phyloP scores from a whole-genome alignment of 1,140 invertebrate genomes.

The Aporrectodea caliginosa region DNA sequence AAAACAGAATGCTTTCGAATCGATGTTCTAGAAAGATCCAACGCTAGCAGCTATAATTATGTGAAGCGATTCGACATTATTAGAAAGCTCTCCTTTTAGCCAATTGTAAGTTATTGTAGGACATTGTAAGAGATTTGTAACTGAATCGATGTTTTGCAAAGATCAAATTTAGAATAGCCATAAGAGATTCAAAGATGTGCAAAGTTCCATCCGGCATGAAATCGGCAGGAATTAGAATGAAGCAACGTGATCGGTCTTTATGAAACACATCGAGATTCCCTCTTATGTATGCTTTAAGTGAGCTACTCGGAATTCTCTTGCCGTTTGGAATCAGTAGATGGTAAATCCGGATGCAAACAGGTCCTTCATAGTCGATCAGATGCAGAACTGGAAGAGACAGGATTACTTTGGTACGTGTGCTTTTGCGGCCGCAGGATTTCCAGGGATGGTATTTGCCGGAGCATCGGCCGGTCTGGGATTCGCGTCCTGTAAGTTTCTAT shows the following conservation, averaged over 20 bases:
- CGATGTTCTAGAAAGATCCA: too few relatives aligned
- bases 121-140: too few relatives aligned
- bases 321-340: too few relatives aligned
- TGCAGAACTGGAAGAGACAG: conserved; percentile 1
- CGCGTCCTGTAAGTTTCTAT: not conserved
- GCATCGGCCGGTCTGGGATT: not conserved
- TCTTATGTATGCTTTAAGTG: not conserved
- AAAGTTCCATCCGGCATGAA: not conserved
- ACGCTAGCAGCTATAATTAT: too few relatives aligned
- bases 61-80: too few relatives aligned
- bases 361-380: not conserved
- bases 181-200: not conserved
- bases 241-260: not conserved
- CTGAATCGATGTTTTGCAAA: too few relatives aligned
- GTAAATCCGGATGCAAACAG: too few relatives aligned
- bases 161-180: too few relatives aligned
- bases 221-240: not conserved
- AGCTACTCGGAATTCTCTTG: not conserved
- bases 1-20: too few relatives aligned
- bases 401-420: not conserved
- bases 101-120: too few relatives aligned
- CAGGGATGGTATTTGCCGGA: not conserved
- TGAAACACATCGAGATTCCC: not conserved
- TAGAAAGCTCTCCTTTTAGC: too few relatives aligned
- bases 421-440: not conserved